Evolutionary conservation across 2,888 invertebrate species (phyloP).

Genomic region (Drymonia ruficornis): DNA sequence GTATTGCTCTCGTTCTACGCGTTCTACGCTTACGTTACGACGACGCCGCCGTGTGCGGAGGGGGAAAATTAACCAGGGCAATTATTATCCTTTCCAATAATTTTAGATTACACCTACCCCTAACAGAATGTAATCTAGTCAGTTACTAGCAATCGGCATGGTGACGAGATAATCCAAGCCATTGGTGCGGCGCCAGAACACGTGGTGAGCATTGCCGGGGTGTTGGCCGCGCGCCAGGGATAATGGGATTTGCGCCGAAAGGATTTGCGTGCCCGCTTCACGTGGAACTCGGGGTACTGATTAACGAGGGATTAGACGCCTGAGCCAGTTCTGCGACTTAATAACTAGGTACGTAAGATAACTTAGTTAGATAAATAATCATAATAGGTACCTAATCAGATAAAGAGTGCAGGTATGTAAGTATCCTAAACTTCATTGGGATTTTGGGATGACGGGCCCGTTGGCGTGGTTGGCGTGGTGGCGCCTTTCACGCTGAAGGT

Average conservation of each 20-base stretch:
- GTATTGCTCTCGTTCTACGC: too few species aligned
- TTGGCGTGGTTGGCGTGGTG: too few species aligned
- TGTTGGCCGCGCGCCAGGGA: slow-evolving; percentile 68
- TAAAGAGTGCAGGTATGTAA: too few species aligned
- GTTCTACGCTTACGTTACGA: too few species aligned
- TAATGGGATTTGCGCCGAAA: slow-evolving; percentile 57
- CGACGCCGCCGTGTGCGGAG: too few species aligned
- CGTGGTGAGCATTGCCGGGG: slow-evolving; percentile 54
- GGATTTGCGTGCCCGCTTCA: slow-evolving; percentile 54
- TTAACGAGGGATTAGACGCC: slow-evolving; percentile 38
- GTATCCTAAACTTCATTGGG: too few species aligned
- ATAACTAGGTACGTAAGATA: background rate
- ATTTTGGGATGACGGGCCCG: too few species aligned
- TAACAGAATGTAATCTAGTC: too few species aligned
- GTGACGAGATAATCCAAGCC: slow-evolving; percentile 62
- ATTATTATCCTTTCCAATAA: too few species aligned
- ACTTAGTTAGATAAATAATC: background rate
- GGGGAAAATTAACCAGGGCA: too few species aligned
- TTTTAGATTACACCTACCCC: too few species aligned
- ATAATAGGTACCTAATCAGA: background rate
- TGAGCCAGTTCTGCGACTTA: slow-evolving; percentile 18
- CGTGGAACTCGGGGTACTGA: slow-evolving; percentile 42
- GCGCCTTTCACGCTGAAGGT: too few species aligned
- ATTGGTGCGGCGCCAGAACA: slow-evolving; percentile 70
- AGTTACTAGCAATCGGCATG: slow-evolving; percentile 39